Conservation (phyloP, 2,797 vertebrate genomes). For the Tragopan temminckii region DNA sequence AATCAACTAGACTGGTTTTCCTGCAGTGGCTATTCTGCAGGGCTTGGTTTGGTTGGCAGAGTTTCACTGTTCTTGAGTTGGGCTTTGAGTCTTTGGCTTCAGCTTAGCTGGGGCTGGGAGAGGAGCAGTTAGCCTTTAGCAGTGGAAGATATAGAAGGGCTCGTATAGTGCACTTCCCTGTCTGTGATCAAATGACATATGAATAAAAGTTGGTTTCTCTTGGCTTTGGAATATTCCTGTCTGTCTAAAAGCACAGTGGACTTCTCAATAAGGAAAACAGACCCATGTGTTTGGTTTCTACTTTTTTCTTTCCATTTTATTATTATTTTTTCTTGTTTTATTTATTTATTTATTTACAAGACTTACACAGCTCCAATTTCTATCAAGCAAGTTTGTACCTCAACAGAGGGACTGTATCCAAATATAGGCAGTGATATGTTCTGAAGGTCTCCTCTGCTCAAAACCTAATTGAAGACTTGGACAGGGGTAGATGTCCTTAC, state of each 20-base stretch:
- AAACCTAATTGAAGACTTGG: slow-evolving; percentile 27
- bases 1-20: neutral
- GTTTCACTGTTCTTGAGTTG: neutral
- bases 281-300: neutral
- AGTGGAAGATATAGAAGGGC: neutral
- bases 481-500: slow-evolving; percentile 21
- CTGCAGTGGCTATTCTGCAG: neutral
- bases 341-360: neutral
- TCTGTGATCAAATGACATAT: neutral
- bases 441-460: neutral
- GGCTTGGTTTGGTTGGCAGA: neutral
- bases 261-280: slow-evolving; percentile 1
- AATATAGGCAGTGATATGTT: neutral
- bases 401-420: neutral
- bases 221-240: neutral
- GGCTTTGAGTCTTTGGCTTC: neutral
- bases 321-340: neutral
- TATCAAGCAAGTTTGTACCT: neutral
- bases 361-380: neutral
- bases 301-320: neutral
- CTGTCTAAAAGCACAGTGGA: neutral
- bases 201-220: neutral
- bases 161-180: neutral
- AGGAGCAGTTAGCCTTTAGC: neutral
- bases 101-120: neutral